Evolutionary conservation across 2,113 vertebrate species (phyloP).

Genomic region (Hyperopisus bebe): DNA sequence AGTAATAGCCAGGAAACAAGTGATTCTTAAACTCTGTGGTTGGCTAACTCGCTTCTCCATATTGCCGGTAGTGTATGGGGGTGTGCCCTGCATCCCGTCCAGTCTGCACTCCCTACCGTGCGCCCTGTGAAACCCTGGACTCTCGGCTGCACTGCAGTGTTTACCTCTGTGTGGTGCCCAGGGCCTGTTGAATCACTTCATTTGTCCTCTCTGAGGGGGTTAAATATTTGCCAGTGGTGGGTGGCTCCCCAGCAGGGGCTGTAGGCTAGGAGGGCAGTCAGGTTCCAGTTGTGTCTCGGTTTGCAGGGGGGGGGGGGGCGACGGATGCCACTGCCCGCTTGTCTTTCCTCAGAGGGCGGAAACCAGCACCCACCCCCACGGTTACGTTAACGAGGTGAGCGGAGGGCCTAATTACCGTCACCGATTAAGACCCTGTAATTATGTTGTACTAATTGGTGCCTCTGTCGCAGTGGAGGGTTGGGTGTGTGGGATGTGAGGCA

Average conservation of each 20-base stretch:
- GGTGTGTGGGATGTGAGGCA: not conserved
- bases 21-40: not conserved
- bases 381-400: not conserved
- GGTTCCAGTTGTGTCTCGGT: not conserved
- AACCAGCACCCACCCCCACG: not conserved
- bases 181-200: not conserved
- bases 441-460: not conserved
- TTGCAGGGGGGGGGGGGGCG: not conserved
- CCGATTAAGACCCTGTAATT: constrained; percentile 4
- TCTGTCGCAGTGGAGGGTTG: not conserved
- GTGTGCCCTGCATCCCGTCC: not conserved
- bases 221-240: not conserved
- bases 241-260: not conserved
- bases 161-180: not conserved
- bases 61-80: not conserved
- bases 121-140: not conserved
- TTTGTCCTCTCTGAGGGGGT: not conserved
- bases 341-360: not conserved
- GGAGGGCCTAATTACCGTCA: not conserved
- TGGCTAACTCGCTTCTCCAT: not conserved
- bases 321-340: not conserved
- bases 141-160: not conserved
- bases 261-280: not conserved
- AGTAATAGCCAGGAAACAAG: not conserved
- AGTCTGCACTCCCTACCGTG: not conserved